Conservation (phyloP, 1,140 invertebrate genomes). For the Dinoponera quadriceps region DNA sequence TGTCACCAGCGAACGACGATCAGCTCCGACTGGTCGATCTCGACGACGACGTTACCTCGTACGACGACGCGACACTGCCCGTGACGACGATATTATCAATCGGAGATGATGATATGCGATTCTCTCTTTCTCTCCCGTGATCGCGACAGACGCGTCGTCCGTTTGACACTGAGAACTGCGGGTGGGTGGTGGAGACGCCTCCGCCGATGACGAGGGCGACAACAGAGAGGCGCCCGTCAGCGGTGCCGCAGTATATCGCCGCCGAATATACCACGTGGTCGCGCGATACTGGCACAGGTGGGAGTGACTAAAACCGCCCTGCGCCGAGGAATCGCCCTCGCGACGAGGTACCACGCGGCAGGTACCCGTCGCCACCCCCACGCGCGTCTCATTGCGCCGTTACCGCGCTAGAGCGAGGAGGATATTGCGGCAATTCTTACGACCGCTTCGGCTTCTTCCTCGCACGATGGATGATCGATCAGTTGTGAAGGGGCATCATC, state of each 20-base stretch:
- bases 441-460: neutral
- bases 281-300: conserved; percentile 82
- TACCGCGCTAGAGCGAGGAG: too few relatives aligned
- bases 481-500: neutral
- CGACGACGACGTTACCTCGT: too few relatives aligned
- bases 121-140: neutral
- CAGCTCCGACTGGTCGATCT: neutral
- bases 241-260: conserved; percentile 71
- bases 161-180: conserved; percentile 56
- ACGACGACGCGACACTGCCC: too few relatives aligned
- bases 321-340: conserved; percentile 71
- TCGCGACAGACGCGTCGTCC: conserved; percentile 61
- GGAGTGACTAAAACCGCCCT: conserved; percentile 83
- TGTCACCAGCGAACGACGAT: neutral
- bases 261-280: conserved; percentile 80
- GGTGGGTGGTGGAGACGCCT: conserved; percentile 45
- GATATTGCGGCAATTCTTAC: conserved; percentile 11
- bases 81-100: too few relatives aligned
- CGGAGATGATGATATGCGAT: too few relatives aligned
- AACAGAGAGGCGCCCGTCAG: conserved; percentile 69
- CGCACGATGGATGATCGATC: neutral
- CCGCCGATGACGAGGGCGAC: conserved; percentile 51
- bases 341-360: conserved; percentile 58
- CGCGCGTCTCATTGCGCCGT: neutral
- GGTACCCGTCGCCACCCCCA: conserved; percentile 51